A percentile compares a stretch with the other conserved stretches of the same genome.
Evolutionary conservation across 2,888 invertebrate species (phyloP).

Genomic region (Disparrhopalites patrizii): DNA sequence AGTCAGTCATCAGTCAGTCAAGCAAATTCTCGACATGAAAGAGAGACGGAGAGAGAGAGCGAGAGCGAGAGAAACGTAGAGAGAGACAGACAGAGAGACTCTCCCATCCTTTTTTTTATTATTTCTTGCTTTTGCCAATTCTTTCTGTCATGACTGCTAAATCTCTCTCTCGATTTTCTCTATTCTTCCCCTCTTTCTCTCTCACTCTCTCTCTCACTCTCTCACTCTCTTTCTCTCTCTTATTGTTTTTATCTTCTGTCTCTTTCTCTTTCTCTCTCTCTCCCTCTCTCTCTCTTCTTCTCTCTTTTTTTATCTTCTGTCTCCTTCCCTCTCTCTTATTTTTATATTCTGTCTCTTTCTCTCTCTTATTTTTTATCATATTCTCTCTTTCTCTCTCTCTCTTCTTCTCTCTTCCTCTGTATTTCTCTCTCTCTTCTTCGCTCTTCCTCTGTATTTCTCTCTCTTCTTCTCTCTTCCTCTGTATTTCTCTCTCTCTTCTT

Average conservation of each 20-base stretch:
- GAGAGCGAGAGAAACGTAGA: too few relatives aligned
- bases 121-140: constrained; percentile 28
- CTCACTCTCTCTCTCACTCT: neutral
- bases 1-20: constrained; percentile 25
- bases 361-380: neutral
- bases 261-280: neutral
- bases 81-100: constrained; percentile 1
- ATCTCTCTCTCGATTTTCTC: constrained; percentile 26
- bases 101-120: constrained; percentile 18
- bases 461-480: neutral
- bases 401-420: constrained; percentile 1
- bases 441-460: constrained; percentile 2
- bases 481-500: neutral
- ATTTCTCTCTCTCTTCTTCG: neutral
- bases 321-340: neutral
- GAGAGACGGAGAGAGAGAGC: too few relatives aligned
- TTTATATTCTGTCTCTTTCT: too few relatives aligned
- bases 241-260: neutral
- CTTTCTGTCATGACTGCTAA: constrained; percentile 45
- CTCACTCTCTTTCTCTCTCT: neutral
- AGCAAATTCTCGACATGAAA: neutral
- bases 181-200: constrained; percentile 18
- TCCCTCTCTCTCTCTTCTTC: neutral
- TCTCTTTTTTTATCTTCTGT: too few relatives aligned
- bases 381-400: neutral